Evolutionary conservation across 2,888 invertebrate species (phyloP).

Genomic region (Pyralis farinalis): DNA sequence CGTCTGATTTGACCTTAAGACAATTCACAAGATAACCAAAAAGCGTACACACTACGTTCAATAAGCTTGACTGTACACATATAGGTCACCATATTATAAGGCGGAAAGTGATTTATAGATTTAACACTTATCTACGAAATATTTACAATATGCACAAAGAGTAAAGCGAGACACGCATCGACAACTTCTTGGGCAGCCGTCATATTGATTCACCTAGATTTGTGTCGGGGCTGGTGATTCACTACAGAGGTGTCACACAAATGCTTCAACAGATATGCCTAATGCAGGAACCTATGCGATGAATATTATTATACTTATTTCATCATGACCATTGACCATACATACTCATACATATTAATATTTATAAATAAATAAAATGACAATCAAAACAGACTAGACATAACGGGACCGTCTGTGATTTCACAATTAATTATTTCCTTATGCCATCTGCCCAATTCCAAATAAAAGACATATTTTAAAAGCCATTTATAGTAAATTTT

Average conservation of each 20-base stretch:
- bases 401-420: constrained; percentile 55
- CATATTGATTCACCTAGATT: constrained; percentile 52
- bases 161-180: constrained; percentile 56
- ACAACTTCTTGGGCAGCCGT: constrained; percentile 42
- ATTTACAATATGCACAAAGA: constrained; percentile 77
- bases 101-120: constrained; percentile 58
- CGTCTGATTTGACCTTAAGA: too few species aligned
- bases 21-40: too few species aligned
- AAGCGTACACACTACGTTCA: constrained; percentile 18
- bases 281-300: constrained; percentile 41
- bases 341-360: constrained; percentile 27
- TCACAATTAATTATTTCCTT: constrained; percentile 32
- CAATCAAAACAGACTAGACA: constrained; percentile 66
- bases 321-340: constrained; percentile 28
- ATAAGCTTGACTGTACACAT: constrained; percentile 36
- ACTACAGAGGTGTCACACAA: constrained; percentile 41
- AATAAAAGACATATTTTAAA: constrained; percentile 21
- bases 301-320: constrained; percentile 36
- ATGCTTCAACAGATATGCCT: constrained; percentile 60
- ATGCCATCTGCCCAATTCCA: constrained; percentile 27
- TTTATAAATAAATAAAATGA: constrained; percentile 58
- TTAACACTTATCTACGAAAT: constrained; percentile 48
- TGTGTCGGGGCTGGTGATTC: constrained; percentile 27
- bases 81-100: constrained; percentile 64
- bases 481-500: constrained; percentile 26